A percentile compares a stretch with the other conserved stretches of the same genome.
These are phyloP conservation scores for Parapsyche elsis DNA, from an alignment of 1,140 invertebrate species.

Conservation along the genomic window DNA sequence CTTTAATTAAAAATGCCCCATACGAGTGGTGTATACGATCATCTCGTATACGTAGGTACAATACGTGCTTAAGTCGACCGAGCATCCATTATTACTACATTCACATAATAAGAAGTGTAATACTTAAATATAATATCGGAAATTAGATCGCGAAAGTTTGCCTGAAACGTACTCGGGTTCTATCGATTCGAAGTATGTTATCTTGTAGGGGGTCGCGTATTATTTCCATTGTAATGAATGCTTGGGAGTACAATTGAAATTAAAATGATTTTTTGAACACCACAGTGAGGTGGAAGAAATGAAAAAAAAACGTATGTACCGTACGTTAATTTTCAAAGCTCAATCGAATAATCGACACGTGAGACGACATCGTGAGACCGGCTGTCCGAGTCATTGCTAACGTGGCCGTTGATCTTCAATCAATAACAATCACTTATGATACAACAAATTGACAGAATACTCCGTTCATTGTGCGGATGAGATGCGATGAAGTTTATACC, in stretches of 20 bases:
- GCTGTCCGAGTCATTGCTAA: background rate
- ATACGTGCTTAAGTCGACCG: background rate
- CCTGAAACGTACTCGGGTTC: too few species aligned
- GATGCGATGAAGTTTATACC: constrained; percentile 26
- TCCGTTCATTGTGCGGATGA: constrained; percentile 40
- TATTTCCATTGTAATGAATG: too few species aligned
- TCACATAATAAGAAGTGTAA: background rate
- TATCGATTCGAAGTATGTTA: background rate
- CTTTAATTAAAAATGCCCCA: constrained; percentile 56
- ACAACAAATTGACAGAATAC: constrained; percentile 56
- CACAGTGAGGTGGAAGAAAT: background rate
- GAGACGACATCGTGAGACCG: constrained; percentile 40
- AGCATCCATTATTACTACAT: background rate
- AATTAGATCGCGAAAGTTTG: too few species aligned
- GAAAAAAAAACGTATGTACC: constrained; percentile 46
- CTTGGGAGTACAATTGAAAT: too few species aligned
- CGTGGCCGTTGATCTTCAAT: constrained; percentile 49
- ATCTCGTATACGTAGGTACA: constrained; percentile 42
- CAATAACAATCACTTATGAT: constrained; percentile 56
- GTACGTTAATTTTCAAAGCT: constrained; percentile 35
- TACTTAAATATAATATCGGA: background rate
- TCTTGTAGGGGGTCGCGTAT: too few species aligned
- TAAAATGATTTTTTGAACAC: constrained; percentile 40
- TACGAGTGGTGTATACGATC: constrained; percentile 13
- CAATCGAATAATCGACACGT: constrained; percentile 3